A percentile compares a stretch with the other conserved stretches of the same genome.
Conservation (phyloP, 2,888 invertebrate genomes). For the Orthosia cruda region DNA sequence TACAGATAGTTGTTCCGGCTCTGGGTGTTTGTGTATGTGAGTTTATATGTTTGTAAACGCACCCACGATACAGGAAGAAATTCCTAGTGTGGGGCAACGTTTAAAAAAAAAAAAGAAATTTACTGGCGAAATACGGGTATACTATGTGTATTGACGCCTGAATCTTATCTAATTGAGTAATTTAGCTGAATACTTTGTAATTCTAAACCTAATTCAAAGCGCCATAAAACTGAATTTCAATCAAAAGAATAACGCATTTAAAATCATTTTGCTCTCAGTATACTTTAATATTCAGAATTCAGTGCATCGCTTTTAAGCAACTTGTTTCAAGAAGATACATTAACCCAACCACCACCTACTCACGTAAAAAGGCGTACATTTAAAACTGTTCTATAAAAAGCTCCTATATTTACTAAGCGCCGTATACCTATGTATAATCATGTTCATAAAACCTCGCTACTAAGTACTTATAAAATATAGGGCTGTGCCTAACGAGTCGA, state of each 20-base stretch:
- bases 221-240: constrained; percentile 5
- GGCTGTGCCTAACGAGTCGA: constrained; percentile 53
- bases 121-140: too few relatives aligned
- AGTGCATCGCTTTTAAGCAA: constrained; percentile 8
- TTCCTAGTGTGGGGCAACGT: too few relatives aligned
- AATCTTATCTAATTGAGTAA: too few relatives aligned
- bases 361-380: constrained; percentile 43
- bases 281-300: constrained; percentile 5
- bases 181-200: neutral
- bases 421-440: neutral
- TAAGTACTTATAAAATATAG: constrained; percentile 56
- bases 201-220: neutral
- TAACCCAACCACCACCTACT: constrained; percentile 9
- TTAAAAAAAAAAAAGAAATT: too few relatives aligned
- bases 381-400: constrained; percentile 52
- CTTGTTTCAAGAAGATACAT: constrained; percentile 44
- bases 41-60: too few relatives aligned
- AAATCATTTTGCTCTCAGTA: neutral
- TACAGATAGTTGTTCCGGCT: too few relatives aligned
- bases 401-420: constrained; percentile 33
- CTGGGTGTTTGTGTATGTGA: too few relatives aligned
- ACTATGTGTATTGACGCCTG: too few relatives aligned
- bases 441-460: constrained; percentile 46
- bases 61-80: too few relatives aligned
- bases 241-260: neutral